These are phyloP conservation scores for Oikopleura albicans DNA, from an alignment of 23 tunicate genomes.

Conservation along the genomic window DNA sequence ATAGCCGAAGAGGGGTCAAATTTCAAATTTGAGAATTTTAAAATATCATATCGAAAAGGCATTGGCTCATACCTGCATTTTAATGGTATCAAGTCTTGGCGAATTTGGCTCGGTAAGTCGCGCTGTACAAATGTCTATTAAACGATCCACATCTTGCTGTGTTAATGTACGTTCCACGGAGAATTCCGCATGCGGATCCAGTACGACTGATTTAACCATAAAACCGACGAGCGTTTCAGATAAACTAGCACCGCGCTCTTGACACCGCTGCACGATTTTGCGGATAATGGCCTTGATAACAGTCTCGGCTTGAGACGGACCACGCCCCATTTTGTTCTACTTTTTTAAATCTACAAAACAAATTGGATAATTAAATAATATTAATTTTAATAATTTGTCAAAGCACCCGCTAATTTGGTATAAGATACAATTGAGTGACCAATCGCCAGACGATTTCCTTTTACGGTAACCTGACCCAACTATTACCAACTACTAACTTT, in stretches of 20 bases:
- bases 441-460: too few species aligned
- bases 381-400: too few species aligned
- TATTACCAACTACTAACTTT: too few species aligned
- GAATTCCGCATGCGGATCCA: conserved; percentile 80
- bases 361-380: too few species aligned
- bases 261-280: conserved; percentile 87
- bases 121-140: conserved; percentile 69
- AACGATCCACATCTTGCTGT: conserved; percentile 72
- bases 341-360: too few species aligned
- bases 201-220: conserved; percentile 90
- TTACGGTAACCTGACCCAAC: too few species aligned
- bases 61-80: conserved; percentile 35
- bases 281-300: conserved; percentile 42
- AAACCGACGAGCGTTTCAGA: conserved; percentile 94
- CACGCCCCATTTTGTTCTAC: not conserved
- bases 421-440: too few species aligned
- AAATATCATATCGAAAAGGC: too few species aligned
- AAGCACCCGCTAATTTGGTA: too few species aligned
- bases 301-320: not conserved
- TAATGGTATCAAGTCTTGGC: conserved; percentile 75
- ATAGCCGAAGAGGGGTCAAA: too few species aligned
- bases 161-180: conserved; percentile 88
- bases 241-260: conserved; percentile 67
- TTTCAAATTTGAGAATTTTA: too few species aligned
- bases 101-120: conserved; percentile 50